These are phyloP conservation scores for Temnothorax unifasciatus DNA, from an alignment of 2,888 invertebrate species.

Conservation along the genomic window DNA sequence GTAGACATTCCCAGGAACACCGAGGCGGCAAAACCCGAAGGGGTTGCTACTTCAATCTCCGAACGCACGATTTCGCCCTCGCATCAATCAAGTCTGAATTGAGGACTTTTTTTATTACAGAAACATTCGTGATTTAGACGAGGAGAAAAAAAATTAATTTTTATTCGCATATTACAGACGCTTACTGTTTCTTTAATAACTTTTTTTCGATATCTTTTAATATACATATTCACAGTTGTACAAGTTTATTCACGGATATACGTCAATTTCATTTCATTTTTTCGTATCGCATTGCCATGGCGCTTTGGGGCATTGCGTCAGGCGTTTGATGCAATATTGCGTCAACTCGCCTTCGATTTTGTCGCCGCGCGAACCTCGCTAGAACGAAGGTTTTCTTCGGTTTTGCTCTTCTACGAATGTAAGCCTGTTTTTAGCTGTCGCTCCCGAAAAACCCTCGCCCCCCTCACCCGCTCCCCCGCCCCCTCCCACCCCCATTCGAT, in stretches of 20 bases:
- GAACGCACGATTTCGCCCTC: too few relatives aligned
- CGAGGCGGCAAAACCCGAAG: slow-evolving; percentile 55
- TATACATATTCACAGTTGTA: background rate
- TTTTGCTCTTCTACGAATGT: slow-evolving; percentile 62
- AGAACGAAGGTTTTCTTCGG: slow-evolving; percentile 46
- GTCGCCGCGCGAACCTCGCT: slow-evolving; percentile 49
- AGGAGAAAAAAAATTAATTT: background rate
- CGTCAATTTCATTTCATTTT: background rate
- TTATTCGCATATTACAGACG: background rate
- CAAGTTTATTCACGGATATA: background rate
- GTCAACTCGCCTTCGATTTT: slow-evolving; percentile 50
- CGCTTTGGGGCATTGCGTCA: slow-evolving; percentile 15
- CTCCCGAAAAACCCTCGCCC: slow-evolving; percentile 46
- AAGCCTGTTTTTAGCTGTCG: slow-evolving; percentile 65
- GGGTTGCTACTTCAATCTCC: background rate
- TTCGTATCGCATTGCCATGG: background rate
- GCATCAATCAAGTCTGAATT: too few relatives aligned
- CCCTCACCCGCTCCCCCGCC: slow-evolving; percentile 60
- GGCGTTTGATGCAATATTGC: slow-evolving; percentile 25
- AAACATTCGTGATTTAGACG: too few relatives aligned
- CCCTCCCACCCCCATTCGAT: slow-evolving; percentile 46
- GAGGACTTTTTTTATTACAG: too few relatives aligned
- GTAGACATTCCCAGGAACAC: slow-evolving; percentile 50
- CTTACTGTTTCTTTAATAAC: background rate
- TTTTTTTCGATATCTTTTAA: background rate